Evolutionary conservation across 2,888 invertebrate genomes (phyloP).

Genomic region (Mythimna pallens): DNA sequence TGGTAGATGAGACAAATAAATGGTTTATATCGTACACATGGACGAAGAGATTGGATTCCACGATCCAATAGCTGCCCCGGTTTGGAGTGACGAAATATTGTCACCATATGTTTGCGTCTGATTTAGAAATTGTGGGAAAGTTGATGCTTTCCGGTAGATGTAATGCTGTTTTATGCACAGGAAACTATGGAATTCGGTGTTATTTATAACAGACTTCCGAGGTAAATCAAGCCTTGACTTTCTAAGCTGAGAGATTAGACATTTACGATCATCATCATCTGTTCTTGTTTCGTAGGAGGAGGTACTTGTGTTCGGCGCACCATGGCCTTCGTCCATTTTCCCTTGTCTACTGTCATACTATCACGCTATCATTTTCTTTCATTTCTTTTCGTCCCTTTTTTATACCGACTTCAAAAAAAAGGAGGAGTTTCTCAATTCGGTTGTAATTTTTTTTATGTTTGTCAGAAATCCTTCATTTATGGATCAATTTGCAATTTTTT

Average conservation of each 20-base stretch:
- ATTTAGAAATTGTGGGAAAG: slow-evolving; percentile 31
- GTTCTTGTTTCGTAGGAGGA: background rate
- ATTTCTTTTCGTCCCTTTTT: background rate
- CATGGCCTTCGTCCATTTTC: background rate
- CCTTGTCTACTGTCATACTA: background rate
- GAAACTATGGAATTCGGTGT: background rate
- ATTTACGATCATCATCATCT: background rate
- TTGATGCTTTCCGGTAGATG: slow-evolving; percentile 12
- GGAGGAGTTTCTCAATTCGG: too few species aligned
- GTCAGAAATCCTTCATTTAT: too few species aligned
- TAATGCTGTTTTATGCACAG: background rate
- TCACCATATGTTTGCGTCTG: slow-evolving; percentile 5
- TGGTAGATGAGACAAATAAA: too few species aligned
- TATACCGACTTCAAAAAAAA: too few species aligned
- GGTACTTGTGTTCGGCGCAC: background rate
- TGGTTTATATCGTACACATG: too few species aligned
- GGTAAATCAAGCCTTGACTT: background rate
- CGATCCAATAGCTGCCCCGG: slow-evolving; percentile 10
- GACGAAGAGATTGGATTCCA: too few species aligned
- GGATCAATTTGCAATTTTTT: too few species aligned
- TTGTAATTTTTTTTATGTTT: too few species aligned
- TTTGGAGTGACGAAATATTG: slow-evolving; percentile 28
- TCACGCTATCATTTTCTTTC: background rate
- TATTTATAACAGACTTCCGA: background rate
- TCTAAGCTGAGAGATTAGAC: background rate